These are phyloP conservation scores for Hemiprocne comata DNA, from an alignment of 2,113 vertebrate genomes.

Conservation along the genomic window DNA sequence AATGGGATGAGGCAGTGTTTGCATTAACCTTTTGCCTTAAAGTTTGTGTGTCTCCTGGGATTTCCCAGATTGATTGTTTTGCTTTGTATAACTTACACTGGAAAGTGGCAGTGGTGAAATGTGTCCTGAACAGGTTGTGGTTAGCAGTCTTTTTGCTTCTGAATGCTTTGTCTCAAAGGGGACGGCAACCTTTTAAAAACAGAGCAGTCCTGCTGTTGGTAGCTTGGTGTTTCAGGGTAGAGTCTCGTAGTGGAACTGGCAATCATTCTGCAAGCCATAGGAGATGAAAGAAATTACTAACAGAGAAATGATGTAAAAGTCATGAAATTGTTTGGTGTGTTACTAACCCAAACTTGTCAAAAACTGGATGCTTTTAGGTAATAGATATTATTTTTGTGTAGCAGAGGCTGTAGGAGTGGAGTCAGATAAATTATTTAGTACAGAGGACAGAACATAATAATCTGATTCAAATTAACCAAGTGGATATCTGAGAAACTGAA, in stretches of 20 bases:
- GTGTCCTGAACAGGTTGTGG: too few species aligned
- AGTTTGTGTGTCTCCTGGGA: not conserved
- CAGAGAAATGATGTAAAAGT: not conserved
- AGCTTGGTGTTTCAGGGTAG: not conserved
- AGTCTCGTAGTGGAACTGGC: not conserved
- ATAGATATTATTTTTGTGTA: not conserved
- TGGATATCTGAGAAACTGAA: not conserved
- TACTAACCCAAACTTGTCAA: not conserved
- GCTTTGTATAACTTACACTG: not conserved
- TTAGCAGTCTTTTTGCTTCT: not conserved
- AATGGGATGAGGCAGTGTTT: not conserved
- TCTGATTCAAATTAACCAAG: not conserved
- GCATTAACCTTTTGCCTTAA: not conserved
- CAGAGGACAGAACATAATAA: not conserved
- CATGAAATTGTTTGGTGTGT: not conserved
- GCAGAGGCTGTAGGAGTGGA: not conserved
- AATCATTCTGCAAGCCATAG: not conserved
- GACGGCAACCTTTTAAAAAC: not conserved
- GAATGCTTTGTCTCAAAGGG: not conserved
- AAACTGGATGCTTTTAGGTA: not conserved
- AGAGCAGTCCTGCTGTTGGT: not conserved
- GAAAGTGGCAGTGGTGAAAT: not conserved
- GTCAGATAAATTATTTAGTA: not conserved
- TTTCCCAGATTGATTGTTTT: not conserved
- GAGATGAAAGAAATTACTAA: not conserved